phyloP scores from a whole-genome alignment of 1,140 invertebrate genomes.

The Eulimnadia texana region DNA sequence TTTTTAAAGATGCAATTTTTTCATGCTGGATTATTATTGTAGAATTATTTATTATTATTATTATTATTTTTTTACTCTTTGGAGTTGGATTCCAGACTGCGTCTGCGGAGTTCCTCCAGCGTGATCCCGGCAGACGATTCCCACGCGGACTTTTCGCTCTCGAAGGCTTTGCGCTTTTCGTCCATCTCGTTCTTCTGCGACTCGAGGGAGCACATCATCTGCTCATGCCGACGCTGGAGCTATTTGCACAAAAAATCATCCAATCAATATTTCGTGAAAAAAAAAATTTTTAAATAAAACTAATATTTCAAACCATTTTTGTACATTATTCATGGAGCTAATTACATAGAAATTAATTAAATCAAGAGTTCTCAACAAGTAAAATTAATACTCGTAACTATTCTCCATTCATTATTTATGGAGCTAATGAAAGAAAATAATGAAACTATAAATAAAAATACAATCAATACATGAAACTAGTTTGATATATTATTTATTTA shows the following conservation, averaged over 20 bases:
- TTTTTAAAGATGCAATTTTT: no score
- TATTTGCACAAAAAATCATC: constrained; percentile 27
- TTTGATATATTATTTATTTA: no score
- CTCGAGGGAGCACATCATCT: constrained; percentile 56
- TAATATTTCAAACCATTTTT: no score
- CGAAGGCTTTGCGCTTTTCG: constrained; percentile 69
- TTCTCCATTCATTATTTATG: no score
- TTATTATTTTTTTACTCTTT: constrained; percentile 49
- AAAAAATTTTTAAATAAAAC: not conserved
- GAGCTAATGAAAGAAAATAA: no score
- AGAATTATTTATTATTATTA: constrained; percentile 9
- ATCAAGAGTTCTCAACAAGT: not conserved
- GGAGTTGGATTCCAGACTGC: constrained; percentile 69
- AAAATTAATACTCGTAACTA: no score
- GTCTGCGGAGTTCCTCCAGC: constrained; percentile 66
- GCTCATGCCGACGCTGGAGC: constrained; percentile 50
- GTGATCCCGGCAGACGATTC: constrained; percentile 76
- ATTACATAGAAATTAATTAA: not conserved
- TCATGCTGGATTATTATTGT: not conserved
- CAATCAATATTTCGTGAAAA: constrained; percentile 14
- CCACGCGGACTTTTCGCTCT: constrained; percentile 74
- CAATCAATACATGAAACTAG: no score
- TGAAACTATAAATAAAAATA: no score
- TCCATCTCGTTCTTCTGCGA: constrained; percentile 80
- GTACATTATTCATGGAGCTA: no score